phyloP scores from a whole-genome alignment of 2,797 vertebrate species.

The Sebastes hubbsi region DNA sequence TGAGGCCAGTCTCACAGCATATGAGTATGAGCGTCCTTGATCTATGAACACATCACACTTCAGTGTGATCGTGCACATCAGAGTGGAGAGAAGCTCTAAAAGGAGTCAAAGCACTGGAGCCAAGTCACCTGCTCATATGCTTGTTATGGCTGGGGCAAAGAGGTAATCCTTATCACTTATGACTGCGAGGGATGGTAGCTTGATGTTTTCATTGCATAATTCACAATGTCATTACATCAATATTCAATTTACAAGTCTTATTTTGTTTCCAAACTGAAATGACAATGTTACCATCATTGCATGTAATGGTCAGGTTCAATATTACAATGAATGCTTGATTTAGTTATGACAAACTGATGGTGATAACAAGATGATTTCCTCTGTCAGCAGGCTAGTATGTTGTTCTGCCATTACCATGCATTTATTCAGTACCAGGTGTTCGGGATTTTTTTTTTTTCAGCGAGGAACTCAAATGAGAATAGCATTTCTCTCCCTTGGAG shows the following conservation, averaged over 20 bases:
- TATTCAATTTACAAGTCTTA: constrained; percentile 25
- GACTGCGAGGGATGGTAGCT: not conserved
- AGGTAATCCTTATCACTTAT: constrained; percentile 47
- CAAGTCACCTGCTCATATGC: constrained; percentile 48
- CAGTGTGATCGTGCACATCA: constrained; percentile 73
- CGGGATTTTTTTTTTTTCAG: constrained; percentile 13
- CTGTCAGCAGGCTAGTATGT: not conserved
- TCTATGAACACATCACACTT: constrained; percentile 63
- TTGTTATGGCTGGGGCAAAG: constrained; percentile 46
- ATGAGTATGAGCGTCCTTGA: constrained; percentile 59
- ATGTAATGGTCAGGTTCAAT: not conserved
- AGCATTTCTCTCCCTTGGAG: constrained; percentile 48
- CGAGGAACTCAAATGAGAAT: constrained; percentile 42
- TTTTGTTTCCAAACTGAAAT: constrained; percentile 15
- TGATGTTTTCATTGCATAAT: constrained; percentile 27
- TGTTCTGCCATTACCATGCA: constrained; percentile 32
- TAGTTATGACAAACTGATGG: constrained; percentile 8
- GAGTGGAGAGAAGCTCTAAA: constrained; percentile 51
- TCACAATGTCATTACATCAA: constrained; percentile 28
- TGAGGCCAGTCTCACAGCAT: constrained; percentile 66
- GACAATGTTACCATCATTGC: not conserved
- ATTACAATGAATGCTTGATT: constrained; percentile 5
- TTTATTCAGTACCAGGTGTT: constrained; percentile 62
- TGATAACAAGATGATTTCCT: constrained; percentile 34
- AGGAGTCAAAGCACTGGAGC: constrained; percentile 52